A percentile compares a stretch with the other conserved stretches of the same genome.
Evolutionary conservation across 2,888 invertebrate species (phyloP).

Genomic region (Amblyjoppa proteus): DNA sequence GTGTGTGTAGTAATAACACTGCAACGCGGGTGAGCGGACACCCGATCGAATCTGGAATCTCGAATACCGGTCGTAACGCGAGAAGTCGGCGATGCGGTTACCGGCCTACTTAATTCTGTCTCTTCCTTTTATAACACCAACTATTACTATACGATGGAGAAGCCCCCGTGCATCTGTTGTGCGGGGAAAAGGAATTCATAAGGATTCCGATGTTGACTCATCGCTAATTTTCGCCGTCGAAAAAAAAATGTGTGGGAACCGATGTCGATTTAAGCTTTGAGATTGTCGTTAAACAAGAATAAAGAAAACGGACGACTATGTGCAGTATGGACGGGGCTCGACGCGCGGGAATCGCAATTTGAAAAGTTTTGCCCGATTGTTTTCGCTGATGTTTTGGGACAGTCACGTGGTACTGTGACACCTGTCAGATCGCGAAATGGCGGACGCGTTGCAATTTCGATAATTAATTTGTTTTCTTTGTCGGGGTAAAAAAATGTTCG

Average conservation of each 20-base stretch:
- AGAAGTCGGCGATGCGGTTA: conserved; percentile 49
- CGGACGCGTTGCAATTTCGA: not conserved
- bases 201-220: conserved; percentile 17
- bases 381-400: not conserved
- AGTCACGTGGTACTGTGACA: conserved; percentile 58
- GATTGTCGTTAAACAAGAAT: not conserved
- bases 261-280: not conserved
- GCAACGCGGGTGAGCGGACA: conserved; percentile 40
- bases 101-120: conserved; percentile 60
- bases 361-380: not conserved
- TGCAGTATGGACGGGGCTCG: too few relatives aligned
- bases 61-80: conserved; percentile 59
- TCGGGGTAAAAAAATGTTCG: conserved; percentile 8
- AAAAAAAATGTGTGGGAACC: not conserved
- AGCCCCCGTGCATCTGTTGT: conserved; percentile 23
- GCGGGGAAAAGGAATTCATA: not conserved
- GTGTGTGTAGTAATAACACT: conserved; percentile 32
- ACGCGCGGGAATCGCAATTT: not conserved
- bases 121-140: conserved; percentile 37
- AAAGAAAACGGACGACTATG: not conserved
- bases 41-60: conserved; percentile 57
- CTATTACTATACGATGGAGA: conserved; percentile 1
- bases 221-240: not conserved
- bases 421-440: conserved; percentile 54
- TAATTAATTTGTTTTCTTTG: not conserved